Percentiles rank a stretch among this genome's conserved stretches.
These are phyloP conservation scores for Ctenosaura bakeri DNA, from an alignment of 2,797 vertebrate species.

Conservation along the genomic window DNA sequence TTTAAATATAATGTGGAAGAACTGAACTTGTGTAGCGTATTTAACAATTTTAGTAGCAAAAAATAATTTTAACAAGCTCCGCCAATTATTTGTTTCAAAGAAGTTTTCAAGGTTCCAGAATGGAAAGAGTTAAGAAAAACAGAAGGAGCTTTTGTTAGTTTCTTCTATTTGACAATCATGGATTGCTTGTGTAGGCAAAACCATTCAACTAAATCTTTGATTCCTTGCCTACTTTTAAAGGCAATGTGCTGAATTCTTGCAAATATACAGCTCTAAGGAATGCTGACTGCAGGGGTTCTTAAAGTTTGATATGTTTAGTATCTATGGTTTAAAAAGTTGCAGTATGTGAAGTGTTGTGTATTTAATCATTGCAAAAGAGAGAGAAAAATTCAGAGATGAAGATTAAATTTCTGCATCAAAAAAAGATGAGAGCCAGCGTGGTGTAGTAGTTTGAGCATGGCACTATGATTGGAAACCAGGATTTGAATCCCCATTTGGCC, in stretches of 20 bases:
- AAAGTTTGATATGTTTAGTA: slow-evolving; percentile 10
- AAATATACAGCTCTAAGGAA: slow-evolving; percentile 9
- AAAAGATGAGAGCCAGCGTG: background rate
- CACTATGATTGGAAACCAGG: too few relatives aligned
- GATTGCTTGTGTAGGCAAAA: slow-evolving; percentile 36
- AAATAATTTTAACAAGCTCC: background rate
- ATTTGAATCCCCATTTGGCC: too few relatives aligned
- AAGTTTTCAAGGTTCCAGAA: background rate
- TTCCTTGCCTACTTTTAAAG: slow-evolving; percentile 29
- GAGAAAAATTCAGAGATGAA: too few relatives aligned
- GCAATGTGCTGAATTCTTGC: slow-evolving; percentile 21
- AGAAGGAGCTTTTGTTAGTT: background rate
- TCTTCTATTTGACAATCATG: background rate
- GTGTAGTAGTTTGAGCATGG: too few relatives aligned
- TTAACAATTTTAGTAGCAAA: background rate
- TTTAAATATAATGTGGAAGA: background rate
- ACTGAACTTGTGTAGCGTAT: too few relatives aligned
- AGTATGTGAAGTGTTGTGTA: slow-evolving; percentile 4
- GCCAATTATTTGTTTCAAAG: background rate
- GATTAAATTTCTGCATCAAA: background rate
- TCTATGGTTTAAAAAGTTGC: background rate
- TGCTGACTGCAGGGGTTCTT: slow-evolving; percentile 21
- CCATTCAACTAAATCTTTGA: slow-evolving; percentile 30
- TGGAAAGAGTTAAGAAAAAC: background rate
- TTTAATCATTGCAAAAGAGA: background rate